Evolutionary conservation across 2,113 vertebrate genomes (phyloP).

Genomic region (Actenoides lindsayi): DNA sequence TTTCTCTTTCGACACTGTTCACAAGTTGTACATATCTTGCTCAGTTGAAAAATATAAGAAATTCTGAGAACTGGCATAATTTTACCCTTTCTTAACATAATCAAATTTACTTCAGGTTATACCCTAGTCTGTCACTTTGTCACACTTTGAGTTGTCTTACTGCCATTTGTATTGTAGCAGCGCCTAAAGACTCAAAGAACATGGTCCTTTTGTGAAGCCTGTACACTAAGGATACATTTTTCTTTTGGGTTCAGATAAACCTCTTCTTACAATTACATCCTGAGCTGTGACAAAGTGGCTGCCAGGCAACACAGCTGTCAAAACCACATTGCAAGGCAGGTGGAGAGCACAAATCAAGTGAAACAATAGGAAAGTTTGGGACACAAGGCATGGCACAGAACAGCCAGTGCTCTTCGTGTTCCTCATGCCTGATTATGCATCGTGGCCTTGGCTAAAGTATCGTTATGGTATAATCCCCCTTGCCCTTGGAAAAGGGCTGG

Average conservation of each 20-base stretch:
- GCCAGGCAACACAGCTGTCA: conserved; percentile 31
- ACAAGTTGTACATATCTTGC: background rate
- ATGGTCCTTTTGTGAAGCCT: background rate
- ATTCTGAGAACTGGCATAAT: background rate
- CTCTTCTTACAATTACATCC: conserved; percentile 22
- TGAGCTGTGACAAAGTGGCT: conserved; percentile 18
- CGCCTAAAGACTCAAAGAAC: background rate
- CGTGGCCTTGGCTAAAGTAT: background rate
- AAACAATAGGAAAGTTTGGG: background rate
- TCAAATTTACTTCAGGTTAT: conserved; percentile 8
- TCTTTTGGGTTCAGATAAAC: background rate
- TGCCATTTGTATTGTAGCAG: background rate
- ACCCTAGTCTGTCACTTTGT: background rate
- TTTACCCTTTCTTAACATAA: conserved; percentile 8
- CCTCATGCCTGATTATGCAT: background rate
- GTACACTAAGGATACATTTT: background rate
- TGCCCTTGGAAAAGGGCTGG: background rate
- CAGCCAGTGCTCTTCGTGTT: background rate
- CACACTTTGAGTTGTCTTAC: background rate
- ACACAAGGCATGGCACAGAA: background rate
- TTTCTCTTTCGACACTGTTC: background rate
- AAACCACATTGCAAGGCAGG: background rate
- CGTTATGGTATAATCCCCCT: background rate
- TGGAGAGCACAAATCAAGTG: background rate
- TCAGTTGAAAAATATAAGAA: background rate